A percentile compares a stretch with the other conserved stretches of the same genome.
phyloP scores from a whole-genome alignment of 2,888 invertebrate species.

The Thumatha senex region DNA sequence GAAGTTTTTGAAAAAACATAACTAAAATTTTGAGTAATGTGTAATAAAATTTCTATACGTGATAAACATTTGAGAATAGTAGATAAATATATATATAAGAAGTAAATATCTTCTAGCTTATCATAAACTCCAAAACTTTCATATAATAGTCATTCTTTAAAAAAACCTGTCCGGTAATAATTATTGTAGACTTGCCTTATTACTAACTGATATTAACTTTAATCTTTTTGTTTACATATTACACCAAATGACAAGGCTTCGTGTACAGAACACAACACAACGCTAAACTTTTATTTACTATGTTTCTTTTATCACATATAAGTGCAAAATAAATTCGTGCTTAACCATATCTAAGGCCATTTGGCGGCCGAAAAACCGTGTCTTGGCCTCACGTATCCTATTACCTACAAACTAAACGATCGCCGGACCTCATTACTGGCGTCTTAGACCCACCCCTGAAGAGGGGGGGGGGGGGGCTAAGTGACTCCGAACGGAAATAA shows the following conservation, averaged over 20 bases:
- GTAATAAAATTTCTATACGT: too few species aligned
- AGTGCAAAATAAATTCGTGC: conserved; percentile 31
- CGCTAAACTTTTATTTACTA: conserved; percentile 8
- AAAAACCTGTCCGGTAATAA: too few species aligned
- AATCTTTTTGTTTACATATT: conserved; percentile 7
- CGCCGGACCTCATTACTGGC: conserved; percentile 80
- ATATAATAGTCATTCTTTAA: too few species aligned
- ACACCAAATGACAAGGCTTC: neutral
- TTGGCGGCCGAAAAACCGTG: conserved; percentile 43
- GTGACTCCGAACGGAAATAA: conserved; percentile 84
- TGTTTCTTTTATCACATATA: conserved; percentile 17
- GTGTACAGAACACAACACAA: conserved; percentile 1
- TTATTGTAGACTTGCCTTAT: neutral
- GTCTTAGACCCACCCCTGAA: conserved; percentile 51
- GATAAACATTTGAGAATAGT: too few species aligned
- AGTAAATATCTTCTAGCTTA: too few species aligned
- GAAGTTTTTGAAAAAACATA: too few species aligned
- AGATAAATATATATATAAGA: too few species aligned
- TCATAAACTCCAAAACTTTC: too few species aligned
- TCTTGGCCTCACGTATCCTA: conserved; percentile 70
- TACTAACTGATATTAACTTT: neutral
- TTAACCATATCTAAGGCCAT: conserved; percentile 30
- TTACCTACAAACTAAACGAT: conserved; percentile 81
- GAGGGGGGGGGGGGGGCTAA: conserved; percentile 56
- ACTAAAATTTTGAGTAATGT: too few species aligned